These are phyloP conservation scores for Prinia subflava DNA, from an alignment of 2,113 vertebrate genomes.

Conservation along the genomic window DNA sequence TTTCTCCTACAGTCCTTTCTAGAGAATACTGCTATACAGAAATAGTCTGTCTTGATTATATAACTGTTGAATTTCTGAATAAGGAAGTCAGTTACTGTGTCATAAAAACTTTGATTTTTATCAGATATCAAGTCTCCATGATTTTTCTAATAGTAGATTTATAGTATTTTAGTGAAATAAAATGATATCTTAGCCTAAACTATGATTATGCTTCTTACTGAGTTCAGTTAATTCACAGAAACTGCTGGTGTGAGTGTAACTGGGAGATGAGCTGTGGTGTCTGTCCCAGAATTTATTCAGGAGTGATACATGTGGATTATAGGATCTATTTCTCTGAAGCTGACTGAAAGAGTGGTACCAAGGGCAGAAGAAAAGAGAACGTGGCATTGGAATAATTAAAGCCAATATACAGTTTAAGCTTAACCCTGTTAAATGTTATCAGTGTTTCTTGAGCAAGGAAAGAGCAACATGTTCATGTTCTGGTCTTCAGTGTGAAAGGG, in stretches of 20 bases:
- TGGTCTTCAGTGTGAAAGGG: neutral
- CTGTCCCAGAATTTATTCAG: neutral
- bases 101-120: neutral
- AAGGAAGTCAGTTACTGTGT: neutral
- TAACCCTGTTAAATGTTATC: neutral
- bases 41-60: neutral
- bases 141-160: neutral
- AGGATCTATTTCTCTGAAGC: neutral
- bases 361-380: neutral
- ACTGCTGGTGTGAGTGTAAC: neutral
- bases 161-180: neutral
- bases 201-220: neutral
- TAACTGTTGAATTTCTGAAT: neutral
- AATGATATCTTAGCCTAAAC: neutral
- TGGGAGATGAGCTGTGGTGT: neutral
- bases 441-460: neutral
- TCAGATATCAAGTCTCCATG: neutral
- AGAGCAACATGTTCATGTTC: neutral
- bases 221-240: neutral
- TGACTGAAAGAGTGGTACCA: neutral
- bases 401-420: neutral
- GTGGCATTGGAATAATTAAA: neutral
- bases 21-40: neutral
- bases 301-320: neutral
- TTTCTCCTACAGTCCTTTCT: neutral